Evolutionary conservation across 92 coral and sea anemone genomes (phyloP), one percentile per base, ranked within the genome.

Genomic region (Bergia puertoricense): DNA sequence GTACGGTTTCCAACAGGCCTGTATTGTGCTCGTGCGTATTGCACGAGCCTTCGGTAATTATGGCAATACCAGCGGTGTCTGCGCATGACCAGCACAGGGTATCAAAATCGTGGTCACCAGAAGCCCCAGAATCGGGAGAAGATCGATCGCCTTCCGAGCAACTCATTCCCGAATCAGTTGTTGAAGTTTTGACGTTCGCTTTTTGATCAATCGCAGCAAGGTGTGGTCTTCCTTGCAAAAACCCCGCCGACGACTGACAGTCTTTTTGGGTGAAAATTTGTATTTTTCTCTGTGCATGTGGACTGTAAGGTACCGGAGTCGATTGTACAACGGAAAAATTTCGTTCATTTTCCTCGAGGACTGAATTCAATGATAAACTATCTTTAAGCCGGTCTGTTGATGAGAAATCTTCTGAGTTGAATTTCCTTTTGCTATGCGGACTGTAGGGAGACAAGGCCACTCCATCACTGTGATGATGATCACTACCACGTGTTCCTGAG

Each of bases 71-170:
- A 83, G 86, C 86, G 86, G 86, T 83, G 59, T 68, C 66, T 45
- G 77, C 77, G 42, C 86, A 69, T 68, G 86, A 69, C 86, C 86
- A 83, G n/a, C 86, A 83, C 30, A 83, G 43, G 66, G 77, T 83
- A 83, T 83, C 86, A 83, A 83, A 83, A 45, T 83, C 86, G 41
- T 83, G 57, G 9, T 45, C 86, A 39, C 38, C 77, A 42, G 77
- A 83, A 67, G 78, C 5, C 7, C 78, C 78, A 46, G 77, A 83
- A 37, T 83, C 78, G 39, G 86, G 77, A n/a, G 77, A 83, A 4
- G 78, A 67, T 23, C 59, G 20, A 2, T 46, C 77, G 10, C 38
- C 86, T 30, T 44, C 59, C 0, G 77, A 45, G 77, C 78, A 83
- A 45, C 65, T 48, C 77, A 69, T 67, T 45, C 57, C 76, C 44